Conservation (phyloP, 2,797 vertebrate genomes). For the Amphiprion clarkii region DNA sequence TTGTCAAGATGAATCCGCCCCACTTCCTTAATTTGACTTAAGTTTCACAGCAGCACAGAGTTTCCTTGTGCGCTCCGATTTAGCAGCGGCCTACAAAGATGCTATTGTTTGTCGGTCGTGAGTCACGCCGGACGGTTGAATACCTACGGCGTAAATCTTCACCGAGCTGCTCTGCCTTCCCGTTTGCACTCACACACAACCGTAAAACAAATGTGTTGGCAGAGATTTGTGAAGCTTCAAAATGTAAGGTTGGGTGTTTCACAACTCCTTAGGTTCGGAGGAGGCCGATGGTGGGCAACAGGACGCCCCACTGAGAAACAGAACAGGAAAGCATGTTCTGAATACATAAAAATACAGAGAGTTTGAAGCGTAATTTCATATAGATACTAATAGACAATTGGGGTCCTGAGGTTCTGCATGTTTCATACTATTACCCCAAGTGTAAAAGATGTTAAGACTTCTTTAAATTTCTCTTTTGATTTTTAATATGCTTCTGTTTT, state of each 20-base stretch:
- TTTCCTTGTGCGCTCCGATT: slow-evolving; percentile 41
- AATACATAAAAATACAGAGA: too few species aligned
- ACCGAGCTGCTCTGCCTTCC: slow-evolving; percentile 29
- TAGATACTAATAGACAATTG: too few species aligned
- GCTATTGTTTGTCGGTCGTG: slow-evolving; percentile 67
- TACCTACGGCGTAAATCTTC: slow-evolving; percentile 62
- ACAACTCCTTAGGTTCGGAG: not conserved
- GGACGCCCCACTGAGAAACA: not conserved
- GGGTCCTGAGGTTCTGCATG: too few species aligned
- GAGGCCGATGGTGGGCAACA: not conserved
- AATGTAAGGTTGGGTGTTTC: slow-evolving; percentile 4
- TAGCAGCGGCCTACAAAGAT: slow-evolving; percentile 68
- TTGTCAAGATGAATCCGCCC: slow-evolving; percentile 60
- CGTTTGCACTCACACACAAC: slow-evolving; percentile 23
- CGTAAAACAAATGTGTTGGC: slow-evolving; percentile 34
- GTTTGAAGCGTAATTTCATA: too few species aligned
- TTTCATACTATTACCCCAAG: too few species aligned
- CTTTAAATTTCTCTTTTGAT: not conserved
- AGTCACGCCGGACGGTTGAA: slow-evolving; percentile 53
- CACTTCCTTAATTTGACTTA: slow-evolving; percentile 63
- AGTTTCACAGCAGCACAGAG: slow-evolving; percentile 42
- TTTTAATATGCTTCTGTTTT: not conserved
- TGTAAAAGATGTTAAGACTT: too few species aligned
- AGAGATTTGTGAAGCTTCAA: slow-evolving; percentile 21
- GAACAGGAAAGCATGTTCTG: not conserved